Evolutionary conservation across 2,888 invertebrate genomes (phyloP), one percentile per base, ranked within the genome.

Genomic region (Caenorhabditis sp.): DNA sequence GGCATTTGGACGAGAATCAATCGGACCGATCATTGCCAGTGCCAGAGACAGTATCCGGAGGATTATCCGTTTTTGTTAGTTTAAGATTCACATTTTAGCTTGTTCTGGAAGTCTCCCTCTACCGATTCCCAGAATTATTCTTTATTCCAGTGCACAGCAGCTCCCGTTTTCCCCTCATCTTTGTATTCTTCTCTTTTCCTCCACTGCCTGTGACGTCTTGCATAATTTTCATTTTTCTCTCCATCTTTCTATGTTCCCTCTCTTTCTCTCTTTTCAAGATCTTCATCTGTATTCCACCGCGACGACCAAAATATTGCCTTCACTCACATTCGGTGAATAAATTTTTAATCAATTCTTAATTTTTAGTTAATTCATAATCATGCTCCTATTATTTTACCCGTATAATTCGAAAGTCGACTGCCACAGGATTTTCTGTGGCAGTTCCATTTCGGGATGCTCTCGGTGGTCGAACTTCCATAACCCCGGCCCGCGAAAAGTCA

Each of bases 1-100:
- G 87, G 87, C 2, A 85, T 87, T n/a, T 87, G 87, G 87, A 80
- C 76, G 0, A 68, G 85, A 30, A 48, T 85, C 5, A 65, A 80
- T 20, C 70, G 83, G 20, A 77, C 74, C 2, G 83, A 84, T 27
- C 58, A 85, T 48, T 86, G 86, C 53, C 66, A 65, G 11, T 86
- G 86, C 56, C 46, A 65, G 17, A 39, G 61, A n/a, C 52, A 83
- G 26, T 70, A 78, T 22, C 74, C 80, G 4, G 22, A 63, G 0
- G 20, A 52, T 22, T 58, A 77, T 39, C 84, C 84, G 5, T 84
- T 84, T 43, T 50, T 83, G 20, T 66, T 84, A 22, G 83, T 81
- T 13, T 83, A 55, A 58, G 26, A 22, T 39, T 11, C 27, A 27
- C 22, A n/a, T n/a, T n/a, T n/a, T 22, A 4, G 7, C 9, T 5